These are phyloP conservation scores for Sicus ferrugineus DNA, from an alignment of 2,888 invertebrate genomes.

Conservation along the genomic window DNA sequence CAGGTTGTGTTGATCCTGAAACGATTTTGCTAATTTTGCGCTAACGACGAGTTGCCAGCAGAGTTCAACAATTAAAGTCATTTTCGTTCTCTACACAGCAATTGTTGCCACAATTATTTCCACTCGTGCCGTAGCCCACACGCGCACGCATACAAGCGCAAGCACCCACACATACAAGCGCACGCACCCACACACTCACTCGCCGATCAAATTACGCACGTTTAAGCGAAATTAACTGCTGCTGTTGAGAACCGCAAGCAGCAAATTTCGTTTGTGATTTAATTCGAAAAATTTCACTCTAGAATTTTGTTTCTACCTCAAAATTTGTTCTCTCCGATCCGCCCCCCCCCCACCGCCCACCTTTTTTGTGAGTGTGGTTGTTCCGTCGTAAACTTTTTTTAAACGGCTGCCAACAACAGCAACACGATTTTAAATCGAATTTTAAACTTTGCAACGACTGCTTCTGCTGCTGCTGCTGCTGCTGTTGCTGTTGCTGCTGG, in stretches of 20 bases:
- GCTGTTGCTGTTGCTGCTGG: background rate
- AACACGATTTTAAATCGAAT: slow-evolving; percentile 4
- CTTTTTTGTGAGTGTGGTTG: background rate
- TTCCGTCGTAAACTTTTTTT: background rate
- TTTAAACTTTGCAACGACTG: slow-evolving; percentile 3
- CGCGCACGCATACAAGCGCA: background rate
- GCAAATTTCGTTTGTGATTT: too few relatives aligned
- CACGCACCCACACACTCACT: background rate
- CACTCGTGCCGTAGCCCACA: too few relatives aligned
- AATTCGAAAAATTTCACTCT: too few relatives aligned
- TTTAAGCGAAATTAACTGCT: too few relatives aligned
- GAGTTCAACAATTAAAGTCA: background rate
- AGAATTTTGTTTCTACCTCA: too few relatives aligned
- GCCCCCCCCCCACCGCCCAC: too few relatives aligned
- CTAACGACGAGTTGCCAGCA: background rate
- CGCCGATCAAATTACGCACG: too few relatives aligned
- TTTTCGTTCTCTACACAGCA: background rate
- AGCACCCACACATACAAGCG: background rate
- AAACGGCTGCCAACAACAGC: background rate
- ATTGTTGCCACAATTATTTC: too few relatives aligned
- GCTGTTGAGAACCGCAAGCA: too few relatives aligned
- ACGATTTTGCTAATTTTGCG: too few relatives aligned
- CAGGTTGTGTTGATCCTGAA: too few relatives aligned
- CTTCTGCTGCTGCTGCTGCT: background rate
- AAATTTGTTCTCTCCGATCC: too few relatives aligned